These are phyloP conservation scores for Mya arenaria DNA, from an alignment of 1,140 invertebrate species.

Conservation along the genomic window DNA sequence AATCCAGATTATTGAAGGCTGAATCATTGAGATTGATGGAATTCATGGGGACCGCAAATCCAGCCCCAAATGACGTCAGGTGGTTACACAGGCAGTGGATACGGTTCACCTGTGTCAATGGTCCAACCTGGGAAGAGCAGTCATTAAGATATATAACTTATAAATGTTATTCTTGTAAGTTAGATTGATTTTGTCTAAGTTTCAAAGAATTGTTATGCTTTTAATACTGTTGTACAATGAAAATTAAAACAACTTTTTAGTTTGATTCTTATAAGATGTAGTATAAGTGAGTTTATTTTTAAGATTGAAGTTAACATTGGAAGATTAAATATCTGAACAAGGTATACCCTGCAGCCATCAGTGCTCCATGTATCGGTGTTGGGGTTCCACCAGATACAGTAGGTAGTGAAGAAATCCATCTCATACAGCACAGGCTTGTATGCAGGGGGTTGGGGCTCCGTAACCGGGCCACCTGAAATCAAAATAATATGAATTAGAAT, in stretches of 20 bases:
- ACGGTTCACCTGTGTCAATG: conserved; percentile 50
- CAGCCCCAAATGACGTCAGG: conserved; percentile 63
- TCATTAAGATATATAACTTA: no score
- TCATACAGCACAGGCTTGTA: conserved; percentile 52
- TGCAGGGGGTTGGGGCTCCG: neutral
- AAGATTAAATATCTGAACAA: neutral
- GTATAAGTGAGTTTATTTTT: no score
- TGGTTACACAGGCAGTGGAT: conserved; percentile 67
- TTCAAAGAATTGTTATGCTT: no score
- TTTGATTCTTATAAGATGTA: no score
- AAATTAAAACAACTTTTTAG: no score
- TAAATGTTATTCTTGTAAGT: no score
- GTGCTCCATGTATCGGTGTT: conserved; percentile 28
- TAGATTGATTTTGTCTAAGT: no score
- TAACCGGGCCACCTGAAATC: neutral
- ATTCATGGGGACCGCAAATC: conserved; percentile 66
- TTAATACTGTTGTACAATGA: no score
- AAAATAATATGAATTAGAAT: neutral
- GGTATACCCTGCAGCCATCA: conserved; percentile 53
- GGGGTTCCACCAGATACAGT: conserved; percentile 55
- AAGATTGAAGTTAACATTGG: no score
- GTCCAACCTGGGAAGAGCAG: conserved; percentile 62
- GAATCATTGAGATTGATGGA: conserved; percentile 60
- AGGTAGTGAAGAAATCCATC: conserved; percentile 48
- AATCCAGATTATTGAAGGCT: conserved; percentile 63